phyloP scores from a whole-genome alignment of 2,797 vertebrate species.

The Crocidura indochinensis region DNA sequence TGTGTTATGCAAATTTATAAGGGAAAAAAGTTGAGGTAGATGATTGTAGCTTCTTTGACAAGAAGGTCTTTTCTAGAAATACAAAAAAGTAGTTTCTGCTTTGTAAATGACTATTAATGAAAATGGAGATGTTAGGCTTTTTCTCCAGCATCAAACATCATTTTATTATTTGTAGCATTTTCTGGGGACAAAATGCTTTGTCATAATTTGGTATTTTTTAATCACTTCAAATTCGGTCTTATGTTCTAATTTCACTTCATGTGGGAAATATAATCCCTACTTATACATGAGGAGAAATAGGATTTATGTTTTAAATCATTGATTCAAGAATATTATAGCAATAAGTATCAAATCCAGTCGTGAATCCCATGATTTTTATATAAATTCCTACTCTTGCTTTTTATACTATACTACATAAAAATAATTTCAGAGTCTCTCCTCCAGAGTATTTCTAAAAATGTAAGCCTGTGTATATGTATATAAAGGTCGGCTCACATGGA shows the following conservation, averaged over 20 bases:
- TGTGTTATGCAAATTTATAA: constrained; percentile 6
- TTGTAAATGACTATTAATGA: neutral
- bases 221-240: neutral
- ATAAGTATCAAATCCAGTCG: neutral
- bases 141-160: neutral
- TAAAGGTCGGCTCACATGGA: no score
- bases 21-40: neutral
- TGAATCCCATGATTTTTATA: neutral
- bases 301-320: neutral
- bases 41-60: neutral
- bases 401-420: neutral
- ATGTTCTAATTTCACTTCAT: neutral
- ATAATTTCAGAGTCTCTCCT: neutral
- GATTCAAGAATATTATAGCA: neutral
- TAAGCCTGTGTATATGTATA: no score
- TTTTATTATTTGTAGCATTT: neutral
- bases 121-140: neutral
- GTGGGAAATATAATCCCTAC: neutral
- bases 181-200: neutral
- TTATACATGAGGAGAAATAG: neutral
- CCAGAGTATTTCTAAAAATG: neutral
- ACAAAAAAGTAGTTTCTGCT: neutral
- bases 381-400: neutral
- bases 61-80: neutral
- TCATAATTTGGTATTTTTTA: neutral